Evolutionary conservation across 2,113 vertebrate species (phyloP).

Genomic region (Rhizomys pruinosus): DNA sequence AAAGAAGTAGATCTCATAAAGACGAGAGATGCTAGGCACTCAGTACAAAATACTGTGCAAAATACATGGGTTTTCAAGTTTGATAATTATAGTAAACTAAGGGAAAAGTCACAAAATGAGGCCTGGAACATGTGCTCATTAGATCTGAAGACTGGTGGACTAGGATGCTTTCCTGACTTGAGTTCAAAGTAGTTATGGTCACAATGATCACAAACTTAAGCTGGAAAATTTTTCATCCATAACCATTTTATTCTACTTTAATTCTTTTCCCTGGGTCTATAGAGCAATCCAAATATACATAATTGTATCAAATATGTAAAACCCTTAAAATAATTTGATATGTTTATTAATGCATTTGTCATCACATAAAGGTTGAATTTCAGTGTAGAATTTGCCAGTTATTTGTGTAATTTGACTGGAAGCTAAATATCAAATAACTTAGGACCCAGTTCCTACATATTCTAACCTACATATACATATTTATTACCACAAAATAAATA

Average conservation of each 20-base stretch:
- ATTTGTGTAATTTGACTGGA: slow-evolving; percentile 33
- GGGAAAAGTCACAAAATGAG: slow-evolving; percentile 6
- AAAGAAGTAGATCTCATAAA: slow-evolving; percentile 9
- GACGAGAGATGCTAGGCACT: slow-evolving; percentile 27
- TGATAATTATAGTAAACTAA: slow-evolving; percentile 2
- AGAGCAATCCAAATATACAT: background rate
- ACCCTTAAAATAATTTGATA: slow-evolving; percentile 14
- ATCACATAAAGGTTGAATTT: slow-evolving; percentile 39
- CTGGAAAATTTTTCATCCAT: slow-evolving; percentile 1
- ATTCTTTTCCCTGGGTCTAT: slow-evolving; percentile 11
- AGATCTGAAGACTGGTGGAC: background rate
- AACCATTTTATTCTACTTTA: slow-evolving; percentile 24
- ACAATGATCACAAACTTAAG: background rate
- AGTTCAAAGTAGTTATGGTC: background rate
- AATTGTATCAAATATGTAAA: background rate
- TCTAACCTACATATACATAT: too few relatives aligned
- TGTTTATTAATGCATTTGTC: background rate
- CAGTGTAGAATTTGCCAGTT: slow-evolving; percentile 43
- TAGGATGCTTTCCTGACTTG: background rate
- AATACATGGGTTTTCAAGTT: slow-evolving; percentile 12
- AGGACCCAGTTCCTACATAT: background rate
- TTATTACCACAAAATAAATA: background rate
- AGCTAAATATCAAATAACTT: background rate
- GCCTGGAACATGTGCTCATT: background rate
- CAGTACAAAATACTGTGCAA: background rate